phyloP scores from a whole-genome alignment of 2,888 invertebrate species.

The Folsomia candida region DNA sequence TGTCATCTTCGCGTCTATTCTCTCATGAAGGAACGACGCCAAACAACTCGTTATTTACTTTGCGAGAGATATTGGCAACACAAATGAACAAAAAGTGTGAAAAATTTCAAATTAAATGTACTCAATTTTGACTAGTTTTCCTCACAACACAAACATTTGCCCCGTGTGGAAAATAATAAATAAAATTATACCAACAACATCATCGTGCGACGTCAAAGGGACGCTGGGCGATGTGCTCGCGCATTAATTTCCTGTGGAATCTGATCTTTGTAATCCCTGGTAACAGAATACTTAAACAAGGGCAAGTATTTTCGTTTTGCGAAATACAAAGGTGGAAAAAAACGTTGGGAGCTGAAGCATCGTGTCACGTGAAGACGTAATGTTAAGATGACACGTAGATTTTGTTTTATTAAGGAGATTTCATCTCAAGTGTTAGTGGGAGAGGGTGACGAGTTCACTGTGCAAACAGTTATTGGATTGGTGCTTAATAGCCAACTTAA shows the following conservation, averaged over 20 bases:
- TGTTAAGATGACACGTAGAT: no score
- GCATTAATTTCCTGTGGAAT: not conserved
- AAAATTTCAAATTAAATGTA: slow-evolving; percentile 13
- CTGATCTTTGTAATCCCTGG: not conserved
- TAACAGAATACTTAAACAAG: not conserved
- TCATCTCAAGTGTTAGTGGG: no score
- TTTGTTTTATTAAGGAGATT: no score
- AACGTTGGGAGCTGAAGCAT: no score
- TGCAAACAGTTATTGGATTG: no score
- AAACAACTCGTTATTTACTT: not conserved
- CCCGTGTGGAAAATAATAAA: no score
- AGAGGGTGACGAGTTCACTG: no score
- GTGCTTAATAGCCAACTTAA: no score
- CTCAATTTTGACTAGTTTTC: not conserved
- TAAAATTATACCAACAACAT: not conserved
- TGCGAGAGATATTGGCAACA: not conserved
- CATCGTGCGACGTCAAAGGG: not conserved
- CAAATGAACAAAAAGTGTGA: not conserved
- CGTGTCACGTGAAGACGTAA: no score
- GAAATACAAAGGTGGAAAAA: no score
- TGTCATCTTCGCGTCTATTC: not conserved
- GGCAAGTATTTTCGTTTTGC: not conserved
- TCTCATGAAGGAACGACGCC: no score
- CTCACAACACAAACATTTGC: not conserved
- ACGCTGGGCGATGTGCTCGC: not conserved